Evolutionary conservation across 2,113 vertebrate species (phyloP), one percentile per base, ranked within the genome.

Genomic region (Drymodes brunneopygia): DNA sequence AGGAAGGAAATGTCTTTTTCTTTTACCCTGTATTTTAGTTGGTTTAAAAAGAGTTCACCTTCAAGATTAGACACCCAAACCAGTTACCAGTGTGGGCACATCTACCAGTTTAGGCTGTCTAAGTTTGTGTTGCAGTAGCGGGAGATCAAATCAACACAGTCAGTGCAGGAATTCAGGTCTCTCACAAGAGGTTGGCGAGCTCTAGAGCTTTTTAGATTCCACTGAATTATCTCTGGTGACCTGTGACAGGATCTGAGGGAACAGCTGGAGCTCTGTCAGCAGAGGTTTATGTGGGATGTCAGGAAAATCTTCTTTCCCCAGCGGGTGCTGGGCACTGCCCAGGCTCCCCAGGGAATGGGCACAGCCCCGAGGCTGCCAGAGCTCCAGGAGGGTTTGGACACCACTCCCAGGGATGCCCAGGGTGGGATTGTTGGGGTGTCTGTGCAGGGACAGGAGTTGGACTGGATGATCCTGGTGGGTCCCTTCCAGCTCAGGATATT

Each of bases 401-500:
- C 0, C 0, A 0, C 7, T 58, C 2, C 3, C 45, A 51, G 36
- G n/a, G 22, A 38, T 69, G 33, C 12, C 2, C 53, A 53, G 9
- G 28, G 13, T 21, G 50, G n/a, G 7, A 8, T 17, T 74, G 12
- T 20, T 60, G 53, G 28, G 33, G 7, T 28, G 45, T 25, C 53
- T 67, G 53, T 25, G 38, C 20, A 40, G 45, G n/a, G 9, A 0
- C 3, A 8, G 24, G 11, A 0, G 11, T 0, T 66, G 38, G 12
- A 38, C 3, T 22, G 0, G 6, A 20, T 18, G 24, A 29, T 47
- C n/a, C 17, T 27, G 1, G 1, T n/a, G 8, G 2, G 9, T 51
- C 11, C 10, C 15, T 56, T 69, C 48, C 45, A 72, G 31, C 7
- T 36, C 36, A 16, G 38, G 6, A 5, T 18, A 40, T 42, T 77